These are phyloP conservation scores for Netelia inedita DNA, from an alignment of 2,888 invertebrate genomes.

Conservation along the genomic window DNA sequence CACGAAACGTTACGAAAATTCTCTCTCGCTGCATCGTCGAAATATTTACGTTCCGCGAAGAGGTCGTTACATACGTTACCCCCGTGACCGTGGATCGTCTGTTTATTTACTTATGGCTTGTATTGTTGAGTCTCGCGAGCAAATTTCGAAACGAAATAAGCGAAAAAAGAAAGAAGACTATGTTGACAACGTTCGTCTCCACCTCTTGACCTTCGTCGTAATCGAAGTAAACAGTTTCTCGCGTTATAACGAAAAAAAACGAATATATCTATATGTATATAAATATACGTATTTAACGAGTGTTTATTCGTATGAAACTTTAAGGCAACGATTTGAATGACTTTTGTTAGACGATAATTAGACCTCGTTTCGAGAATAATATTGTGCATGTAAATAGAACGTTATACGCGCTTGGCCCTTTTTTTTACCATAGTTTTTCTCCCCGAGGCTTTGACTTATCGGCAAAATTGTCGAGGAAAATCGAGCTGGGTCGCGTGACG, in stretches of 20 bases:
- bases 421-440: conserved; percentile 10
- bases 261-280: too few species aligned
- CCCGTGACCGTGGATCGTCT: neutral
- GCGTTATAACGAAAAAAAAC: neutral
- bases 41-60: neutral
- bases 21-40: neutral
- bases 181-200: neutral
- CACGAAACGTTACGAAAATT: conserved; percentile 1
- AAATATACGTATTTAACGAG: neutral
- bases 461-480: conserved; percentile 30
- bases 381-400: neutral
- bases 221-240: conserved; percentile 14
- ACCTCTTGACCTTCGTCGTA: conserved; percentile 9
- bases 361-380: neutral
- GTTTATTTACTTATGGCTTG: neutral
- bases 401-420: neutral
- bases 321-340: neutral
- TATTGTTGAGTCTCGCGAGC: neutral
- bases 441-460: conserved; percentile 19
- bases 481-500: conserved; percentile 38
- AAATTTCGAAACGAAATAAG: neutral
- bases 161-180: conserved; percentile 13
- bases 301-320: neutral
- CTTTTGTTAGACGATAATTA: neutral
- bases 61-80: neutral